Conservation (phyloP, 1,140 invertebrate genomes). For the Drosophila sp. region DNA sequence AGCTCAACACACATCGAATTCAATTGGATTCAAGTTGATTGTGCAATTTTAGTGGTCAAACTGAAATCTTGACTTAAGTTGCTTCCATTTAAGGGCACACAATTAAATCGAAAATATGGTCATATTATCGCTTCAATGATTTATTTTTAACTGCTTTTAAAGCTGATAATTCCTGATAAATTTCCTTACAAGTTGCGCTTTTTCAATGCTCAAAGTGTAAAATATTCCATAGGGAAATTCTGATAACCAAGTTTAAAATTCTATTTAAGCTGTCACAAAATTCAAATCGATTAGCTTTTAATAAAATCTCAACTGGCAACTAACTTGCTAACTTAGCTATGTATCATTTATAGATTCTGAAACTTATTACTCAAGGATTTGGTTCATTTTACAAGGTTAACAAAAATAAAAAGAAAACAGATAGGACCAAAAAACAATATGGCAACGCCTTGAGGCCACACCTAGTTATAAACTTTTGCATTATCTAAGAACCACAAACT, state of each 20-base stretch:
- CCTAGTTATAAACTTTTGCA: conserved; percentile 80
- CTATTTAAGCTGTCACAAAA: conserved; percentile 2
- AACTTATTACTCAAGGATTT: conserved; percentile 14
- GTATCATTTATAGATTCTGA: conserved; percentile 36
- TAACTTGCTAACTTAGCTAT: conserved; percentile 10
- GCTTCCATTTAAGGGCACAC: not conserved
- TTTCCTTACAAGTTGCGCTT: not conserved
- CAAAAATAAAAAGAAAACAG: conserved; percentile 18
- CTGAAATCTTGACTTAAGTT: conserved; percentile 20
- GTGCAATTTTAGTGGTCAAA: conserved; percentile 45
- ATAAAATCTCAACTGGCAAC: conserved; percentile 9
- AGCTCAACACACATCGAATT: conserved; percentile 58
- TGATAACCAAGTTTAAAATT: too few species aligned
- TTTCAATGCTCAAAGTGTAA: too few species aligned
- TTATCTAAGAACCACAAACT: conserved; percentile 80
- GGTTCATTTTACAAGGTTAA: conserved; percentile 31
- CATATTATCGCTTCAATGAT: not conserved
- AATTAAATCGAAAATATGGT: not conserved
- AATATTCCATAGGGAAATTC: too few species aligned
- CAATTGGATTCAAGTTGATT: conserved; percentile 63
- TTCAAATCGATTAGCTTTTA: not conserved
- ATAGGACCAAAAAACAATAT: too few species aligned
- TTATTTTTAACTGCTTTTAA: not conserved
- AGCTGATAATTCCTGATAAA: too few species aligned
- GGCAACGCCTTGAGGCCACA: conserved; percentile 62